These are phyloP conservation scores for Mimas tiliae DNA, from an alignment of 2,888 invertebrate species.

Conservation along the genomic window DNA sequence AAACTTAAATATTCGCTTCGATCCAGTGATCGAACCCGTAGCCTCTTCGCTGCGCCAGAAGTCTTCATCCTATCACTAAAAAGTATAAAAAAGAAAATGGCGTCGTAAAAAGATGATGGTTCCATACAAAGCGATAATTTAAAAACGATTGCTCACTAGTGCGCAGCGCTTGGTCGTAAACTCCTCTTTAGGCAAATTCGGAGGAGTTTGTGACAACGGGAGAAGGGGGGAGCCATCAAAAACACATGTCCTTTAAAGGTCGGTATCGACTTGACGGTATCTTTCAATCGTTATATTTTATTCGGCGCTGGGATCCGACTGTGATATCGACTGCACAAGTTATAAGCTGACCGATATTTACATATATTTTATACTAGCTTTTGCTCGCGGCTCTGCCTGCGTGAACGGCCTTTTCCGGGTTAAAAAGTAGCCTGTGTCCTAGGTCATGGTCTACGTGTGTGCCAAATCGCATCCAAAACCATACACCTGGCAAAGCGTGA, in stretches of 20 bases:
- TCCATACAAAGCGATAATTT: slow-evolving; percentile 24
- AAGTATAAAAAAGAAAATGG: slow-evolving; percentile 18
- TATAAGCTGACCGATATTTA: slow-evolving; percentile 21
- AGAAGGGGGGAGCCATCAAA: slow-evolving; percentile 47
- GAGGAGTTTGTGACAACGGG: neutral
- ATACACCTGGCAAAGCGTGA: too few relatives aligned
- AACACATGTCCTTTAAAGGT: slow-evolving; percentile 62
- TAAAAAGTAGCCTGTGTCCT: too few relatives aligned
- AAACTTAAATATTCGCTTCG: too few relatives aligned
- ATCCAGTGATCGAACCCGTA: too few relatives aligned
- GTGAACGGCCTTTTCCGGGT: too few relatives aligned
- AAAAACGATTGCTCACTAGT: slow-evolving; percentile 23
- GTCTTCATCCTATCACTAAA: neutral
- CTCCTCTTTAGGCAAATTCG: slow-evolving; percentile 19
- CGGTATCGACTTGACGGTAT: slow-evolving; percentile 49
- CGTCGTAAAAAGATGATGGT: slow-evolving; percentile 22
- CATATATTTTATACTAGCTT: neutral
- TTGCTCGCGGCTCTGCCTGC: too few relatives aligned
- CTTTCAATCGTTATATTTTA: slow-evolving; percentile 72
- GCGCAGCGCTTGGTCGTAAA: slow-evolving; percentile 21
- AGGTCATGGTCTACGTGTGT: too few relatives aligned
- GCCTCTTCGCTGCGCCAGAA: neutral
- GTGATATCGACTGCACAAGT: slow-evolving; percentile 39
- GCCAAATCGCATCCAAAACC: too few relatives aligned
- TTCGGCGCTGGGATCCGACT: slow-evolving; percentile 47